phyloP scores from a whole-genome alignment of 1,140 invertebrate genomes.

The Panagrolaimus sp. region DNA sequence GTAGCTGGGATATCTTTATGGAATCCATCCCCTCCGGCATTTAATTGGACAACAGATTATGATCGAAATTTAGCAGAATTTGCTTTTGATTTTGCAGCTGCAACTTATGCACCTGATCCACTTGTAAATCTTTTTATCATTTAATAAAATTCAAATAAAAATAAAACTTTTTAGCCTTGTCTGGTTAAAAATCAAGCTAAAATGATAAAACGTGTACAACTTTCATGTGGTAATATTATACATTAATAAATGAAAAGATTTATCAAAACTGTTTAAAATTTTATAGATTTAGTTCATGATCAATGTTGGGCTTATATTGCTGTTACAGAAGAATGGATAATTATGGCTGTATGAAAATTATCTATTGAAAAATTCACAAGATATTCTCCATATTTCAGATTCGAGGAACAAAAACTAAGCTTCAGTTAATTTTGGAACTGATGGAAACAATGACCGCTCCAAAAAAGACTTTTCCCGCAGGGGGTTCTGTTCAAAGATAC shows the following conservation, averaged over 20 bases:
- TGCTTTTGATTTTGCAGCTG: slow-evolving; percentile 17
- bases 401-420: slow-evolving; percentile 37
- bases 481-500: slow-evolving; percentile 45
- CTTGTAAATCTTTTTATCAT: too few species aligned
- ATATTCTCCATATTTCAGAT: slow-evolving; percentile 36
- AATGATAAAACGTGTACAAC: slow-evolving; percentile 22
- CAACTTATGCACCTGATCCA: slow-evolving; percentile 13
- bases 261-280: too few species aligned
- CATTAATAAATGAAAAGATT: slow-evolving; percentile 16
- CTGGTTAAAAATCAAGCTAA: slow-evolving; percentile 31
- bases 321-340: not conserved
- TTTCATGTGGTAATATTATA: slow-evolving; percentile 33
- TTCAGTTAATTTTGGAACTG: slow-evolving; percentile 42
- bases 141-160: too few species aligned
- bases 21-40: not conserved
- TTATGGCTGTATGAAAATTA: not conserved
- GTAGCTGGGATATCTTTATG: too few species aligned
- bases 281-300: not conserved
- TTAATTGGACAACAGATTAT: slow-evolving; percentile 14
- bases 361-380: not conserved
- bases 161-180: slow-evolving; percentile 19
- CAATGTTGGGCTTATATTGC: slow-evolving; percentile 21
- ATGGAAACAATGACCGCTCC: slow-evolving; percentile 48
- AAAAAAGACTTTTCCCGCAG: slow-evolving; percentile 38
- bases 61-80: slow-evolving; percentile 11